Conservation (phyloP, 1,140 invertebrate genomes). For the Ephestia elutella region DNA sequence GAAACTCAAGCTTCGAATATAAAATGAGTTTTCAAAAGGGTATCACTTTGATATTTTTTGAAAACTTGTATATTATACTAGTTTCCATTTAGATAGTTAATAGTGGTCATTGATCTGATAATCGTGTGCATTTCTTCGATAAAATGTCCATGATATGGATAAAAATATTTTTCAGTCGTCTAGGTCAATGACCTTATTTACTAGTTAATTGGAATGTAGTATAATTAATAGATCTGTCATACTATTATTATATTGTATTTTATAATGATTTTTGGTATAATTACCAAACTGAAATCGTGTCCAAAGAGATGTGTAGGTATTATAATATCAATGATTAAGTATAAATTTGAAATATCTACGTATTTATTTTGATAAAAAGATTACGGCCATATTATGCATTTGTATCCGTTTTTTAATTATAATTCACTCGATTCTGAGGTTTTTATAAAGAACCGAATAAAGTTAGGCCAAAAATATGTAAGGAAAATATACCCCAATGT, state of each 20-base stretch:
- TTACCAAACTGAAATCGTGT: constrained; percentile 57
- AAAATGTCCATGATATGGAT: no score
- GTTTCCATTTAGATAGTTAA: background rate
- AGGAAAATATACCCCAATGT: constrained; percentile 34
- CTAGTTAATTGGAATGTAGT: background rate
- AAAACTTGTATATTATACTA: background rate
- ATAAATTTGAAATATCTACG: constrained; percentile 32
- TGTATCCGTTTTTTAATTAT: constrained; percentile 33
- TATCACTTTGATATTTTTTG: no score
- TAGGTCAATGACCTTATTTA: background rate
- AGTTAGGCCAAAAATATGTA: constrained; percentile 41
- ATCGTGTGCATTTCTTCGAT: no score
- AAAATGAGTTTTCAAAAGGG: background rate
- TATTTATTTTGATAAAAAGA: constrained; percentile 53
- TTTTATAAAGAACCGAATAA: constrained; percentile 43
- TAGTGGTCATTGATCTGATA: background rate
- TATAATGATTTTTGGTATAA: constrained; percentile 39
- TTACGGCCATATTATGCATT: constrained; percentile 50
- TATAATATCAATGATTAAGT: constrained; percentile 33
- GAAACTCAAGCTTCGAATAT: background rate
- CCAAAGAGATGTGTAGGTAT: constrained; percentile 44
- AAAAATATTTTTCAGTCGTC: background rate
- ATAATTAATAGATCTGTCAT: constrained; percentile 34
- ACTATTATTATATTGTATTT: constrained; percentile 25
- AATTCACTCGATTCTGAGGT: constrained; percentile 15